Base-by-base conservation (phyloP, 2,113 vertebrate species). In the Bos javanicus region DNA sequence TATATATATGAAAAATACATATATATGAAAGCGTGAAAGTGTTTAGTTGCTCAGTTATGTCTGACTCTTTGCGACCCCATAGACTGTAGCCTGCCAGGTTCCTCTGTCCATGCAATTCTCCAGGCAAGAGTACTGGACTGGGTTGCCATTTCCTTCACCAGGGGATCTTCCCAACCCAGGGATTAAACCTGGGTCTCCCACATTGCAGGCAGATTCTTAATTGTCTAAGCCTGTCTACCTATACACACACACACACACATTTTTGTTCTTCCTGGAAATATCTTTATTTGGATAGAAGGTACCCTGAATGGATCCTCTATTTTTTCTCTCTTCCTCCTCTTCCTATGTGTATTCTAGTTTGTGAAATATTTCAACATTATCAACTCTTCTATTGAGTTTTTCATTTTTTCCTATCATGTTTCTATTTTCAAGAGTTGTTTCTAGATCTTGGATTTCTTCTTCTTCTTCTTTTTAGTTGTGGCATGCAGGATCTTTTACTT, bases 341-440 rank as follows among this genome's bases (percentile, higher is more conserved):
- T 87, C 50, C 59, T 89, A 19, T 50, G 57, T 89, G 76, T 89
- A 43, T 62, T 85, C 56, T 81, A 81, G 50, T 46, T 90, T 59
- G 39, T 90, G 23, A 86, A 95, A 57, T 59, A 90, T 71, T 90
- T 97, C 46, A 57, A 91, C 23, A 87, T 56, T 36, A 83, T 87
- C 76, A 90, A 60, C 14, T 2, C 13, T 93, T 90, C 52, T 48
- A 33, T 4, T 57, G 30, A 92, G 8, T 28, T 97, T 97, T 92
- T 82, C 8, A n/a, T 87, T 59, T 87, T 50, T 67, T 86, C 54
- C 28, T 60, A 74, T 59, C 26, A 71, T 89, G 64, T 36, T 85
- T 92, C 93, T 80, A 85, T 92, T 97, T 86, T 52, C 17, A 89
- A 85, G 48, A 57, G 19, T 78, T 97, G 12, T 86, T 94, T 85